A percentile compares a stretch with the other conserved stretches of the same genome.
Evolutionary conservation across 1,140 invertebrate species (phyloP).

Genomic region (Rhopalosiphum maidis): DNA sequence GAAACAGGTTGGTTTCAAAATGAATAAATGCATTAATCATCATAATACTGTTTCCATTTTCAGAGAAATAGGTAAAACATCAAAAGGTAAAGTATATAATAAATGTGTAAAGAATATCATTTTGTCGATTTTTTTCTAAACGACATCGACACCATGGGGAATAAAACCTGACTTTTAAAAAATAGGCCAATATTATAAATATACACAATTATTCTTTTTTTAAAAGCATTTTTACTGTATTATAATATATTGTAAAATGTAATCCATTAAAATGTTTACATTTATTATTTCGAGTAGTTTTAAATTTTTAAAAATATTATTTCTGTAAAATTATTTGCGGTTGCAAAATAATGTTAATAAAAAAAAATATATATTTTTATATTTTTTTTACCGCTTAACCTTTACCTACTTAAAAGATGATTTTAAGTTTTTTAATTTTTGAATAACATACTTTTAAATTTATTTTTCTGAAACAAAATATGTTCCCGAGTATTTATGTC

Average conservation of each 20-base stretch:
- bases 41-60: not conserved
- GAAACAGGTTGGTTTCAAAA: not conserved
- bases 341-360: not conserved
- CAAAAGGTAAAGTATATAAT: not conserved
- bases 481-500: not conserved
- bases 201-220: not conserved
- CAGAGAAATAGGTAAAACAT: not conserved
- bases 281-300: not conserved
- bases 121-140: not conserved
- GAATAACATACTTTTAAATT: not conserved
- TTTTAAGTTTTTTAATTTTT: not conserved
- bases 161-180: not conserved
- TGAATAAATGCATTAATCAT: not conserved
- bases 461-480: not conserved
- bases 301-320: not conserved
- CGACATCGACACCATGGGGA: not conserved
- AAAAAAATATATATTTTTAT: not conserved
- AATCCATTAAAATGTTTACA: not conserved
- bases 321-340: not conserved
- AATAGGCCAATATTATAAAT: not conserved
- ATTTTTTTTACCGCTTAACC: not conserved
- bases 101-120: not conserved
- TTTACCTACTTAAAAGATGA: too few relatives aligned
- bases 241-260: not conserved
- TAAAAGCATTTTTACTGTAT: not conserved